Conservation (phyloP, 92 coral and sea anemone species). For the Porites evermanni region DNA sequence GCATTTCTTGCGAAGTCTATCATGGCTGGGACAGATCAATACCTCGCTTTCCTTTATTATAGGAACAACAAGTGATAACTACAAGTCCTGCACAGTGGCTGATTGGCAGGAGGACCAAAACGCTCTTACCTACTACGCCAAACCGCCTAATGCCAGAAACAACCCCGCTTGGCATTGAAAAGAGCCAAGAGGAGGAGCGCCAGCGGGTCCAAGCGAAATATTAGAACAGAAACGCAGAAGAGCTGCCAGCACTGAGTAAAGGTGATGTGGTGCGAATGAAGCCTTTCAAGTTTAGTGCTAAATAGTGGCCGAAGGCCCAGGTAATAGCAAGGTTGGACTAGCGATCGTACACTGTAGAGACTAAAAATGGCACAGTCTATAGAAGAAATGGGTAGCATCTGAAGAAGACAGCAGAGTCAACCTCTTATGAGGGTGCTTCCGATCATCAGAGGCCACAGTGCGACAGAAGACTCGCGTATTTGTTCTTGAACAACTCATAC, state of each 20-base stretch:
- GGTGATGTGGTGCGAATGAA: slow-evolving; percentile 6
- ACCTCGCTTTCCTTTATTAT: slow-evolving; percentile 18
- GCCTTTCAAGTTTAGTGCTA: not conserved
- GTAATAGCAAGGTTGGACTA: not conserved
- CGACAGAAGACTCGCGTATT: not conserved
- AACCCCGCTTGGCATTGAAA: not conserved
- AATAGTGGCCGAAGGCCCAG: not conserved
- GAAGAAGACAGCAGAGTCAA: not conserved
- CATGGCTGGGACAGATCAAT: slow-evolving; percentile 39
- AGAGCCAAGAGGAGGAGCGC: slow-evolving; percentile 2
- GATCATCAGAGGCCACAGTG: not conserved
- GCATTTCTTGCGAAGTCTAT: slow-evolving; percentile 20
- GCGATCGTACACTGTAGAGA: not conserved
- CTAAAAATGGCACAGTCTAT: not conserved
- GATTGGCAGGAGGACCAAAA: slow-evolving; percentile 30
- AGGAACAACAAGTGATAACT: slow-evolving; percentile 46
- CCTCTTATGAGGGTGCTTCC: not conserved
- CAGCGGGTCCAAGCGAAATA: slow-evolving; percentile 15
- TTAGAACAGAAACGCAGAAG: not conserved
- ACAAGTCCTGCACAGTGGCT: slow-evolving; percentile 28
- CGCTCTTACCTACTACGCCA: slow-evolving; percentile 22
- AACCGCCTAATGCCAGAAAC: slow-evolving; percentile 4
- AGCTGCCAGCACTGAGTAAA: not conserved
- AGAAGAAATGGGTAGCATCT: not conserved
- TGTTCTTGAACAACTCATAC: not conserved